Conservation (phyloP, 2,888 invertebrate genomes). For the Agrypnus murinus region DNA sequence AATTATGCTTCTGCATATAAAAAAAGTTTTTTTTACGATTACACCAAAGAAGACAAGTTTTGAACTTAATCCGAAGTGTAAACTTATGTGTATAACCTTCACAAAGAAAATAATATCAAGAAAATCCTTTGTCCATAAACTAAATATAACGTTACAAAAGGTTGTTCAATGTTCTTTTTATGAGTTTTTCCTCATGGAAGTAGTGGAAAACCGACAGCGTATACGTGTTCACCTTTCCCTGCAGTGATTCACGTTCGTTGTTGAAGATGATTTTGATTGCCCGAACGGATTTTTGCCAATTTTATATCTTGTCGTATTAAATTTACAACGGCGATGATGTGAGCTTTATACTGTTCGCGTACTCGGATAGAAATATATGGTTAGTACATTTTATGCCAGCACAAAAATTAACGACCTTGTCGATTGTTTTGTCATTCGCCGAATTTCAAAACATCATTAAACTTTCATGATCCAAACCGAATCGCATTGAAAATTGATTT, state of each 20-base stretch:
- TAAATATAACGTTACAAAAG: constrained; percentile 7
- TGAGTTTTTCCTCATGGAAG: constrained; percentile 15
- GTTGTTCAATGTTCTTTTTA: constrained; percentile 1
- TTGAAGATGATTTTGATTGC: constrained; percentile 21
- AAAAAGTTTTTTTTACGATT: constrained; percentile 11
- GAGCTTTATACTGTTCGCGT: not conserved
- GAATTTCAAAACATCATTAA: constrained; percentile 1
- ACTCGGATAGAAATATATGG: not conserved
- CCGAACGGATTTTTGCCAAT: constrained; percentile 21
- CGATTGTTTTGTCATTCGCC: not conserved
- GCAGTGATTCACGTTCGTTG: constrained; percentile 23
- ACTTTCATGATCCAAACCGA: not conserved
- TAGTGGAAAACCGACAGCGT: constrained; percentile 8
- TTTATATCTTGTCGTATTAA: constrained; percentile 26
- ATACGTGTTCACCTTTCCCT: constrained; percentile 18
- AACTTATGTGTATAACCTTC: not conserved
- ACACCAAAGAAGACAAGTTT: not conserved
- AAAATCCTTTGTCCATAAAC: constrained; percentile 19
- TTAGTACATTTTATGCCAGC: not conserved
- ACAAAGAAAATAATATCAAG: not conserved
- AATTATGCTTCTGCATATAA: not conserved
- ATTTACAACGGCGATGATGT: constrained; percentile 23
- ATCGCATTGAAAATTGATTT: not conserved
- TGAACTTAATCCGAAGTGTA: constrained; percentile 2
- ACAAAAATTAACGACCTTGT: not conserved